These are phyloP conservation scores for Leptinotarsa tumamoca DNA, from an alignment of 2,888 invertebrate species.

Conservation along the genomic window DNA sequence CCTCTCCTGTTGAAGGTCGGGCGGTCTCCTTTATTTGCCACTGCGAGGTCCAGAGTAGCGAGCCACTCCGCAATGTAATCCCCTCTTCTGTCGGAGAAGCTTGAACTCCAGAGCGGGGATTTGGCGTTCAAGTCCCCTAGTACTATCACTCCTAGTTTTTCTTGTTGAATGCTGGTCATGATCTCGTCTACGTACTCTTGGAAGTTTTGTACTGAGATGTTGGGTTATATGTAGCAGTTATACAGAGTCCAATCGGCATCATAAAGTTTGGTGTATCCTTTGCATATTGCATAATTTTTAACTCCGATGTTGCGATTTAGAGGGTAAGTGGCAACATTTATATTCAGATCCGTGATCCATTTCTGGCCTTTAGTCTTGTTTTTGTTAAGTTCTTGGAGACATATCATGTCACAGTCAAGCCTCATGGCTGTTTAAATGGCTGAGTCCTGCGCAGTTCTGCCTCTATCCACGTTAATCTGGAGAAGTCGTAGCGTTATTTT, in stretches of 20 bases:
- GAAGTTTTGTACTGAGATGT: not conserved
- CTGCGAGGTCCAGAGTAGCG: not conserved
- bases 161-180: not conserved
- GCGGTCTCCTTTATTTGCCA: not conserved
- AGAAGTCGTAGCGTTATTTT: conserved; percentile 6
- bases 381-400: conserved; percentile 12
- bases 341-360: conserved; percentile 2
- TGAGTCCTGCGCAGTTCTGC: conserved; percentile 15
- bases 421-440: conserved; percentile 15
- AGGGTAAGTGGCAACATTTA: not conserved
- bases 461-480: conserved; percentile 18
- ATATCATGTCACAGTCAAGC: not conserved
- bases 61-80: not conserved
- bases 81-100: not conserved
- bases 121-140: conserved; percentile 3
- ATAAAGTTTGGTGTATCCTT: not conserved
- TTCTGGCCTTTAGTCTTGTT: not conserved
- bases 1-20: not conserved
- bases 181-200: not conserved
- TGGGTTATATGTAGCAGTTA: conserved; percentile 17
- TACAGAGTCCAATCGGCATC: not conserved
- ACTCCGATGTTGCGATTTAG: conserved; percentile 7
- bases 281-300: not conserved
- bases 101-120: conserved; percentile 1
- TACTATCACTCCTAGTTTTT: not conserved